phyloP scores from a whole-genome alignment of 1,140 invertebrate genomes.

The Thaumatotibia leucotreta region DNA sequence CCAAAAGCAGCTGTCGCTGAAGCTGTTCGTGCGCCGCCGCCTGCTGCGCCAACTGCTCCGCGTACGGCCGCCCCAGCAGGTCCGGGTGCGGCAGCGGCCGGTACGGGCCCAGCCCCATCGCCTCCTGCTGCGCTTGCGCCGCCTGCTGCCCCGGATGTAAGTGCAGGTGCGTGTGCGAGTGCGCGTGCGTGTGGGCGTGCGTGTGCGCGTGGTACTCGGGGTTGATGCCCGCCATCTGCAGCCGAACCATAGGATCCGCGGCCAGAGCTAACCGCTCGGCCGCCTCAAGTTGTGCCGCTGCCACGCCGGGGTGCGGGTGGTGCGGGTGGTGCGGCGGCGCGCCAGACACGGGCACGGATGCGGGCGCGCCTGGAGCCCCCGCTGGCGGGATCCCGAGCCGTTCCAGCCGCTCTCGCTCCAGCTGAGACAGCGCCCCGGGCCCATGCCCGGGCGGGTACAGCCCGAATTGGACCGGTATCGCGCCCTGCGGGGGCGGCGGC shows the following conservation, averaged over 20 bases:
- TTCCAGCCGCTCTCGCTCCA: constrained; percentile 92
- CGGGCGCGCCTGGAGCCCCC: constrained; percentile 60
- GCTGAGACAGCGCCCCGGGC: constrained; percentile 83
- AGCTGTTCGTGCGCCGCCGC: constrained; percentile 89
- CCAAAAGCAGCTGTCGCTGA: constrained; percentile 89
- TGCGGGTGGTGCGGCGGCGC: constrained; percentile 59
- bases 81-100: constrained; percentile 83
- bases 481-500: constrained; percentile 68
- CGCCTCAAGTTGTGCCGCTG: constrained; percentile 78
- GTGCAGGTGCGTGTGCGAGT: constrained; percentile 94
- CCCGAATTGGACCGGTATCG: constrained; percentile 78
- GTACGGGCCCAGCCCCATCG: constrained; percentile 64
- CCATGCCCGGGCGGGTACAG: constrained; percentile 80
- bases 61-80: constrained; percentile 87
- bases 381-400: constrained; percentile 84
- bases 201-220: constrained; percentile 89
- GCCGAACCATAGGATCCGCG: constrained; percentile 79
- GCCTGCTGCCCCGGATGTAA: constrained; percentile 90
- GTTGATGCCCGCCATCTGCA: constrained; percentile 91
- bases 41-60: constrained; percentile 89
- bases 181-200: constrained; percentile 88
- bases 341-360: constrained; percentile 70
- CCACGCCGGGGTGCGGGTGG: constrained; percentile 77
- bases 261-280: constrained; percentile 65
- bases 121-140: constrained; percentile 82